Evolutionary conservation across 2,888 invertebrate genomes (phyloP).

Genomic region (Pimpla rufipes): DNA sequence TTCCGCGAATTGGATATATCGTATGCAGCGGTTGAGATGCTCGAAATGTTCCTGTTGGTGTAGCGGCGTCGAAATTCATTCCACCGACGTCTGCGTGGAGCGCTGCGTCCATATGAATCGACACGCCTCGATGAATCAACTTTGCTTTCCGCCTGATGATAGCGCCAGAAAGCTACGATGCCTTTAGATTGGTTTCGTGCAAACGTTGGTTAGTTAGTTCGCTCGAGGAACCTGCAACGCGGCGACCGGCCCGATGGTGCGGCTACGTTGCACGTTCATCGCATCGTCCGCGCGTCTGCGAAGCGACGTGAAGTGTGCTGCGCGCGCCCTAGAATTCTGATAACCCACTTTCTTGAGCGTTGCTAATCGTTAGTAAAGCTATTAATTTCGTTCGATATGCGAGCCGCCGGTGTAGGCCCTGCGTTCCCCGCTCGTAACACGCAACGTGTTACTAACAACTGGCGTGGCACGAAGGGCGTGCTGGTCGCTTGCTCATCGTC

Average conservation of each 20-base stretch:
- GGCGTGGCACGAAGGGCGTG: background rate
- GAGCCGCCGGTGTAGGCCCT: slow-evolving; percentile 1
- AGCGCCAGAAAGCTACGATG: slow-evolving; percentile 1
- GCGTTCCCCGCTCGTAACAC: slow-evolving; percentile 38
- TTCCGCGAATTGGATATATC: background rate
- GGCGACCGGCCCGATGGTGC: background rate
- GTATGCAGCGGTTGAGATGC: background rate
- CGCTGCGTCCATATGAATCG: background rate
- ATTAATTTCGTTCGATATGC: slow-evolving; percentile 62
- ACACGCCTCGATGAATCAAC: slow-evolving; percentile 34
- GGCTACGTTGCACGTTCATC: slow-evolving; percentile 6
- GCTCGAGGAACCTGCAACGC: slow-evolving; percentile 34
- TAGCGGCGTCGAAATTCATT: slow-evolving; percentile 1
- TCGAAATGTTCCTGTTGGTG: background rate
- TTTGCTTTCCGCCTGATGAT: slow-evolving; percentile 15
- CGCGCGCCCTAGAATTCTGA: slow-evolving; percentile 43
- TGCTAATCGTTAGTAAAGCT: slow-evolving; percentile 59
- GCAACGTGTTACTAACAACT: slow-evolving; percentile 31
- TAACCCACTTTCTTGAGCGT: slow-evolving; percentile 59
- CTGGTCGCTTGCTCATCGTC: background rate
- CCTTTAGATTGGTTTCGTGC: slow-evolving; percentile 40
- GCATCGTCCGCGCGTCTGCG: background rate
- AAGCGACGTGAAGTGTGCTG: slow-evolving; percentile 8
- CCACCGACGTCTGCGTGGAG: background rate
- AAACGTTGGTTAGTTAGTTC: slow-evolving; percentile 33